A percentile compares a stretch with the other conserved stretches of the same genome.
phyloP scores from a whole-genome alignment of 2,113 vertebrate genomes.

The Propithecus coquereli region DNA sequence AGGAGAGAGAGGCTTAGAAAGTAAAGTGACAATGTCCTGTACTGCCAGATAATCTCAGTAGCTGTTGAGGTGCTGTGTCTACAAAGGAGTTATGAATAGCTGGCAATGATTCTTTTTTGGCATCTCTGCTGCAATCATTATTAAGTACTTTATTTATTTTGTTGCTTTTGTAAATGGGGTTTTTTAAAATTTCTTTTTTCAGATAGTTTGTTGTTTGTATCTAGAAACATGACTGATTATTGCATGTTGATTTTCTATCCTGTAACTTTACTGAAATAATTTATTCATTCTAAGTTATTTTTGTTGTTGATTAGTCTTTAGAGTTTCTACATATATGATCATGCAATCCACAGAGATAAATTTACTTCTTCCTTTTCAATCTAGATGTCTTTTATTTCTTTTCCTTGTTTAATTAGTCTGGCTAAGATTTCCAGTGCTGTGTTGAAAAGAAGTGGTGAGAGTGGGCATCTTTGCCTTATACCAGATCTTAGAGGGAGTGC shows the following conservation, averaged over 20 bases:
- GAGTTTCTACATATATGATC: background rate
- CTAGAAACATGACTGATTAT: background rate
- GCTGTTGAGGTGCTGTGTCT: background rate
- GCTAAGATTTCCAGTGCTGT: background rate
- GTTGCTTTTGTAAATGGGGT: background rate
- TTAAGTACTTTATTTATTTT: background rate
- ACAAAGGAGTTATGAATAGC: background rate
- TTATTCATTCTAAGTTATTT: background rate
- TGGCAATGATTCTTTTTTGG: background rate
- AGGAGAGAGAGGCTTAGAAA: background rate
- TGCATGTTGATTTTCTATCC: background rate
- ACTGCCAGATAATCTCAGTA: background rate
- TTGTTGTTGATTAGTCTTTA: background rate
- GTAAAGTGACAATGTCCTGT: accelerated
- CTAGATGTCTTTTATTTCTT: background rate
- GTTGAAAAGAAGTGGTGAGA: background rate
- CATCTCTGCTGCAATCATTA: background rate
- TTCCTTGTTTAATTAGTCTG: background rate
- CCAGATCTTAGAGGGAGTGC: background rate
- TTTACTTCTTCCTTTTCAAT: background rate
- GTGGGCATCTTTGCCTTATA: background rate
- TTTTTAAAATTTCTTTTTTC: background rate
- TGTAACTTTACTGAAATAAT: background rate
- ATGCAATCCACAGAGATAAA: background rate
- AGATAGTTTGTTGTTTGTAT: background rate